phyloP scores from a whole-genome alignment of 2,888 invertebrate species.

The Bhutanitis thaidina region DNA sequence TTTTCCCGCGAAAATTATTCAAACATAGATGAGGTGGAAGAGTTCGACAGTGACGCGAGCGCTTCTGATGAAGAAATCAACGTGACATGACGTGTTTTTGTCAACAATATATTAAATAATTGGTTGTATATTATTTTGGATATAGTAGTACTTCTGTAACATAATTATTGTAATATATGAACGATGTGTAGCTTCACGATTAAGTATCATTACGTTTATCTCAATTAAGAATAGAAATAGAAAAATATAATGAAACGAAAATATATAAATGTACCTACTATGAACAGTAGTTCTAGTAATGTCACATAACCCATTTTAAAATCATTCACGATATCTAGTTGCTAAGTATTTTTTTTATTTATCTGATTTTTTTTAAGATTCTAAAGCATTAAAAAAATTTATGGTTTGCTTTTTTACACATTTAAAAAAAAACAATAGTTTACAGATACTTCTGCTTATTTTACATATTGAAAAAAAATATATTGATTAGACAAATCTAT shows the following conservation, averaged over 20 bases:
- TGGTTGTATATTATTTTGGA: conserved; percentile 7
- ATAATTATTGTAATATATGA: conserved; percentile 1
- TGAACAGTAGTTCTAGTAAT: too few relatives aligned
- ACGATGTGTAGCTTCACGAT: not conserved
- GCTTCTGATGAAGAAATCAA: conserved; percentile 92
- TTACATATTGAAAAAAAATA: too few relatives aligned
- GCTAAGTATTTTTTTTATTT: too few relatives aligned
- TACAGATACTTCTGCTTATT: too few relatives aligned
- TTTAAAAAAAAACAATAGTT: too few relatives aligned
- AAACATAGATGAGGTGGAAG: conserved; percentile 64
- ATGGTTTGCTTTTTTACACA: too few relatives aligned
- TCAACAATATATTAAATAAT: conserved; percentile 20
- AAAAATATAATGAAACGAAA: not conserved
- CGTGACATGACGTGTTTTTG: conserved; percentile 87
- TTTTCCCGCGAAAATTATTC: conserved; percentile 55
- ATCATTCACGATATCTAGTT: too few relatives aligned
- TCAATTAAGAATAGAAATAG: not conserved
- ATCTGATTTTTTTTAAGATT: too few relatives aligned
- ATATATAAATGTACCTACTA: not conserved
- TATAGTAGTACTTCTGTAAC: conserved; percentile 1
- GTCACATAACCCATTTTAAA: too few relatives aligned
- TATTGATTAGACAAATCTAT: too few relatives aligned
- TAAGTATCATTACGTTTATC: not conserved
- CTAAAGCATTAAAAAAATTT: too few relatives aligned
- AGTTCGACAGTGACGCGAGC: conserved; percentile 78